Evolutionary conservation across 2,888 invertebrate species (phyloP), one percentile per base, ranked within the genome.

Genomic region (Anoncus sp.): DNA sequence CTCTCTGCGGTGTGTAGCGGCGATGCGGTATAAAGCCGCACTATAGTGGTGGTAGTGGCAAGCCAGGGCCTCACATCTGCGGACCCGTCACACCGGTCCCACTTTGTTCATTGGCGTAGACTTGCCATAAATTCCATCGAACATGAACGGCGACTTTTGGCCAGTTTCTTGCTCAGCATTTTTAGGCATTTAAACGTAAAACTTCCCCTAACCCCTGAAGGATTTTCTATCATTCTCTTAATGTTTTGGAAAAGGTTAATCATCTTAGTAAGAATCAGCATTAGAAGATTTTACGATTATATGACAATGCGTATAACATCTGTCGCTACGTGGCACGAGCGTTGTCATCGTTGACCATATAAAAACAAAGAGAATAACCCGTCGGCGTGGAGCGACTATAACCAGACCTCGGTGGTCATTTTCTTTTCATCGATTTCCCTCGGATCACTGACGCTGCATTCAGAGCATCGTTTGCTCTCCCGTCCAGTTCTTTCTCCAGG

Each of bases 71-170:
- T 75, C 70, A 71, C 78, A 78, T 78, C 78, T 90, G 88, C 90
- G 86, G 87, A 90, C 90, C 87, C 87, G 90, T 90, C 90, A 89
- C 85, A 90, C 90, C 90, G 89, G 90, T 90, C 90, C 84, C 85
- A 83, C 85, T 87, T 85, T 81, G 83, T 72, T 67, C 90, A 89
- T 24, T 87, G 88, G 89, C 88, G 89, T 88, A 86, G 83, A 47
- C 77, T 43, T 70, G 27, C 16, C 63, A 45, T 63, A 63, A 81
- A 82, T 78, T 57, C 51, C 72, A 69, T 70, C 65, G 71, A 60
- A 67, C 63, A 51, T 55, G 40, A 62, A 77, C 53, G n/a, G 40
- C 22, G 53, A 24, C n/a, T 27, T 22, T 45, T 9, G 60, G n/a
- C 10, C 20, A 12, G 57, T 63, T 47, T 60, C 51, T 31, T 38